Evolutionary conservation across 2,888 invertebrate genomes (phyloP).

Genomic region (Leptopterna dolabrata): DNA sequence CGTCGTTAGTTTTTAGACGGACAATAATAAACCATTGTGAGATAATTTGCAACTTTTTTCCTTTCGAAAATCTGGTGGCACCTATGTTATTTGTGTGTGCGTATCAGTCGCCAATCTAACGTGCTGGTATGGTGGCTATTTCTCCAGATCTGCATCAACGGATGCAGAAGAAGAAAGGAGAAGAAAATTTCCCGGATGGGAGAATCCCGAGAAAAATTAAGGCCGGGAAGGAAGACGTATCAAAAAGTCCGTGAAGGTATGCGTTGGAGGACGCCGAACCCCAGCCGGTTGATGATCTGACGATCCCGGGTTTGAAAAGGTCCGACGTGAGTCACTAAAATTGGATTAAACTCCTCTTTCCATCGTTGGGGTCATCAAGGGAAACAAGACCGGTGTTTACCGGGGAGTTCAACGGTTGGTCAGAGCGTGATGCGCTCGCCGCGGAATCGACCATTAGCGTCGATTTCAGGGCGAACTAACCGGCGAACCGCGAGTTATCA

Average conservation of each 20-base stretch:
- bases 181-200: neutral
- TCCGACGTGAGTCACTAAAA: constrained; percentile 30
- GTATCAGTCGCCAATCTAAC: too few species aligned
- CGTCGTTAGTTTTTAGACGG: too few species aligned
- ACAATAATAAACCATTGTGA: too few species aligned
- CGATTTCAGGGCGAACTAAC: neutral
- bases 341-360: constrained; percentile 28
- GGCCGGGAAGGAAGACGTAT: neutral
- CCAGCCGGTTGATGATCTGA: neutral
- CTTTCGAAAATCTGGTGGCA: too few species aligned
- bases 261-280: neutral
- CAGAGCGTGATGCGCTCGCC: neutral
- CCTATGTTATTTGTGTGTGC: too few species aligned
- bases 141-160: too few species aligned
- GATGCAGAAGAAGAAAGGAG: neutral
- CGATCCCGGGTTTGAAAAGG: neutral
- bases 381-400: neutral
- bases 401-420: neutral
- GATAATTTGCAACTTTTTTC: too few species aligned
- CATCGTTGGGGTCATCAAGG: neutral
- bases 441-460: neutral
- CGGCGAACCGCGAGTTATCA: neutral
- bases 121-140: too few species aligned
- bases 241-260: constrained; percentile 1
- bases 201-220: neutral